Base-by-base conservation (phyloP, 2,113 vertebrate genomes). In the Oenanthe melanoleuca region DNA sequence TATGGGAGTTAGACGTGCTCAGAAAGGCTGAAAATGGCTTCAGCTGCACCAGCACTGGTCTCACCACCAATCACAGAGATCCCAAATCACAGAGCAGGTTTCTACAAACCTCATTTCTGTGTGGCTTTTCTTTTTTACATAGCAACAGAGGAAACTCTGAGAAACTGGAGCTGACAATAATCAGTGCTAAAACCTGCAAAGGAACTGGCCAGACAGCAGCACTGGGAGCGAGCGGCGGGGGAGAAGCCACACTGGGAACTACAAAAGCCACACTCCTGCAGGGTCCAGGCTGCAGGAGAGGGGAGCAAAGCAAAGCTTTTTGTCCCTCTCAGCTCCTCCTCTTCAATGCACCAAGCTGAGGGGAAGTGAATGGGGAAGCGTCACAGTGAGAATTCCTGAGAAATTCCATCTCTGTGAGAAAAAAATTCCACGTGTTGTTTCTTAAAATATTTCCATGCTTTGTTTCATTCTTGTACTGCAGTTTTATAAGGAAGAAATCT, bases 321-420 rank as follows among this genome's bases (percentile, higher is more conserved):
- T 93, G 86, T 94, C 42, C 60, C 26, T 71, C 57, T 6, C 21
- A 80, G 91, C 88, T 93, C 88, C 88, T 89, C 74, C 88, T 89
- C 86, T 72, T 77, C 69, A 59, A 31, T 42, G 59, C 63, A 57
- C 1, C 0, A 23, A 70, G 71, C 6, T 70, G 73, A 83, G 80
- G 67, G 38, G 50, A 61, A 74, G 33, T 66, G 75, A 96, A 95
- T 70, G 45, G 81, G 53, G 66, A 85, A 92, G 66, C 0, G 0
- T 52, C 81, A 57, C 55, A n/a, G 67, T 53, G 50, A 93, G 60
- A 92, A 96, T 93, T 93, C 82, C 94, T 84, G 24, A 88, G 75
- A 92, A 88, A 95, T 92, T 94, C 92, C 80, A 74, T 40, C 86
- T 83, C 71, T 53, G n/a, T 21, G 59, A 50, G 38, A 52, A 63